These are phyloP conservation scores for Callinectes sapidus DNA, from an alignment of 2,888 invertebrate genomes.

Conservation along the genomic window DNA sequence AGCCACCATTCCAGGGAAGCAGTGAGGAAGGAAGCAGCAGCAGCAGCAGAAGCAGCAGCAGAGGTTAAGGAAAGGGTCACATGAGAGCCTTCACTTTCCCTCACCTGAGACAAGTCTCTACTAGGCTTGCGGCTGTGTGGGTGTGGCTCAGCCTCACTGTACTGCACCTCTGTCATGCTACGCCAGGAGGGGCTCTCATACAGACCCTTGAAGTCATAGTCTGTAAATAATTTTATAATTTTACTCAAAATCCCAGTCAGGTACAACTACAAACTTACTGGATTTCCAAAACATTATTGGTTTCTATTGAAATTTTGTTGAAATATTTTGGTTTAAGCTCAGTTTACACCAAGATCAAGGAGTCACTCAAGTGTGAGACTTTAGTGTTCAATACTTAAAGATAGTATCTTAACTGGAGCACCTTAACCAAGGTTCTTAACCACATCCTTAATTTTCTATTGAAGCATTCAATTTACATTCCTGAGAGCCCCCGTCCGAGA, in stretches of 20 bases:
- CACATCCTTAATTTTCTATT: neutral
- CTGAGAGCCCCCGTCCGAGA: slow-evolving; percentile 14
- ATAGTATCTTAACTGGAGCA: slow-evolving; percentile 20
- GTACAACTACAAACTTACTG: neutral
- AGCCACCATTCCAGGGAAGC: neutral
- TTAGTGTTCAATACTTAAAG: neutral
- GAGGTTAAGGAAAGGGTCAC: slow-evolving; percentile 14
- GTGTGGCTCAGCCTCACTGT: slow-evolving; percentile 55
- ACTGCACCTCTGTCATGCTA: slow-evolving; percentile 47
- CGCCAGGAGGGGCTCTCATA: slow-evolving; percentile 64
- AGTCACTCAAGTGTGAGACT: neutral
- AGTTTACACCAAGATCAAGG: neutral
- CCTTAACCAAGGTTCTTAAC: neutral
- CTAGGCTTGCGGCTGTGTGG: slow-evolving; percentile 58
- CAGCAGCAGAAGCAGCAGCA: neutral
- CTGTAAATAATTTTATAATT: slow-evolving; percentile 54
- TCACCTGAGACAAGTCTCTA: slow-evolving; percentile 40
- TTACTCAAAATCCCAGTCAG: slow-evolving; percentile 20
- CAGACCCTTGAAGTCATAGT: slow-evolving; percentile 66
- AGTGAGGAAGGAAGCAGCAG: neutral
- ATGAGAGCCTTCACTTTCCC: neutral
- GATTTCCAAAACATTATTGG: neutral
- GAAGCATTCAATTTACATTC: neutral
- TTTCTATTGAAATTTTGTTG: neutral
- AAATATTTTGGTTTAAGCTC: slow-evolving; percentile 35